Evolutionary conservation across 2,113 vertebrate genomes (phyloP), one percentile per base, ranked within the genome.

Genomic region (Labeo catla): DNA sequence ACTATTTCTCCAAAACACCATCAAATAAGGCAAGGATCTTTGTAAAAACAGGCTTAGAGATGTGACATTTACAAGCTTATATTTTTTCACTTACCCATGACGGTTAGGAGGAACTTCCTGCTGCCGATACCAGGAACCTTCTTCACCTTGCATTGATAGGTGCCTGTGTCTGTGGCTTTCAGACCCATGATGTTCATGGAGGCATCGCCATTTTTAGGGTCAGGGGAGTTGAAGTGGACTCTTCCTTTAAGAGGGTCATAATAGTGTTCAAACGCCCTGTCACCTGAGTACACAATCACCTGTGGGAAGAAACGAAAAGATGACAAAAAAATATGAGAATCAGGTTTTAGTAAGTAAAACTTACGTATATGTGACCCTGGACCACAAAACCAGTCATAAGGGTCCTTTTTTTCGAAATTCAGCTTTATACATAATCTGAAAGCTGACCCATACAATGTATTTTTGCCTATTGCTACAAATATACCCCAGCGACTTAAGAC

Each of bases 101-200:
- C 98, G 3, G 90, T 95, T 49, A 99, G 95, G n/a, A 93, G 92
- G 83, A 97, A 92, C 91, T 97, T 98, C 88, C 87, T 94, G 93
- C 95, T 97, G 74, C 92, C 87, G 81, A 97, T 93, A 28, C 97
- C 97, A 0, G 98, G 98, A 76, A 95, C 95, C 89, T 99, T 99
- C 91, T 98, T 99, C 89, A 99, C 97, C 92, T 97, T 99, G 91
- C 98, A 99, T 87, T 98, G 97, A 73, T 98, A 99, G 0, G 95
- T 96, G 28, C 97, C 97, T 0, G 96, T 96, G 90, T 99, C 98
- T 0, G 95, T 84, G 6, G 96, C 88, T 84, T 95, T 95, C 88
- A 99, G 93, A 19, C 95, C 94, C 10, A 94, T 94, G 47, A 99
- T 92, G 89, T 96, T 96, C 92, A 99, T 94, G 0, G 96, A 98